A percentile compares a stretch with the other conserved stretches of the same genome.
Evolutionary conservation across 2,888 invertebrate species (phyloP).

Genomic region (Calameuta pallipes): DNA sequence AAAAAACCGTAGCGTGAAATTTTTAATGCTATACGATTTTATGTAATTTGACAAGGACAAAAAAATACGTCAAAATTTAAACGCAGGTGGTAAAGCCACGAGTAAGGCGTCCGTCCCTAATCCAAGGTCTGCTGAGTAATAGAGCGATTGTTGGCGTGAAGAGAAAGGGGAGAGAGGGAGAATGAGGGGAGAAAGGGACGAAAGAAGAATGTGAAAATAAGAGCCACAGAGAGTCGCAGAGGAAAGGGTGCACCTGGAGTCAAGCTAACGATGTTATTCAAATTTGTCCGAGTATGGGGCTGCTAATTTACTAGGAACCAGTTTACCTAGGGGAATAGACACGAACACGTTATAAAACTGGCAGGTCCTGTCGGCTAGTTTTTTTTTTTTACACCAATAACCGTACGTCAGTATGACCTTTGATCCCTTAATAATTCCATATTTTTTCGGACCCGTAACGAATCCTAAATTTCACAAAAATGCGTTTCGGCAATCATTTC

Average conservation of each 20-base stretch:
- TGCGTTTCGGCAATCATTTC: too few relatives aligned
- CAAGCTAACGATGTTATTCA: conserved; percentile 4
- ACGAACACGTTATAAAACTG: too few relatives aligned
- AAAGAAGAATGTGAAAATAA: too few relatives aligned
- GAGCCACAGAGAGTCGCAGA: too few relatives aligned
- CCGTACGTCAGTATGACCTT: too few relatives aligned
- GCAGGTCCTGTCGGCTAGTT: too few relatives aligned
- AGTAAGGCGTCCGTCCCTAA: neutral
- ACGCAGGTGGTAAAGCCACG: neutral
- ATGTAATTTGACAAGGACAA: neutral
- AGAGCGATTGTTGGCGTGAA: neutral
- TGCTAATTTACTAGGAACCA: neutral
- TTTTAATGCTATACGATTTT: neutral
- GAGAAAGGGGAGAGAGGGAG: too few relatives aligned
- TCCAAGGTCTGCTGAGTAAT: neutral
- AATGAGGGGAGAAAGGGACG: too few relatives aligned
- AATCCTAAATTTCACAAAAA: too few relatives aligned
- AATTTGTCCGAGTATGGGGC: neutral
- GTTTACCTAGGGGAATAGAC: neutral
- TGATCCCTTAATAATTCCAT: too few relatives aligned
- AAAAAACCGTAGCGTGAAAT: neutral
- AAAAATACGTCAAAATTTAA: neutral
- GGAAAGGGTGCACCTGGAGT: conserved; percentile 4
- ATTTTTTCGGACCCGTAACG: too few relatives aligned
- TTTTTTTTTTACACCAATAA: too few relatives aligned